These are phyloP conservation scores for Palythoa grandis DNA, from an alignment of 92 coral and sea anemone genomes.

Conservation along the genomic window DNA sequence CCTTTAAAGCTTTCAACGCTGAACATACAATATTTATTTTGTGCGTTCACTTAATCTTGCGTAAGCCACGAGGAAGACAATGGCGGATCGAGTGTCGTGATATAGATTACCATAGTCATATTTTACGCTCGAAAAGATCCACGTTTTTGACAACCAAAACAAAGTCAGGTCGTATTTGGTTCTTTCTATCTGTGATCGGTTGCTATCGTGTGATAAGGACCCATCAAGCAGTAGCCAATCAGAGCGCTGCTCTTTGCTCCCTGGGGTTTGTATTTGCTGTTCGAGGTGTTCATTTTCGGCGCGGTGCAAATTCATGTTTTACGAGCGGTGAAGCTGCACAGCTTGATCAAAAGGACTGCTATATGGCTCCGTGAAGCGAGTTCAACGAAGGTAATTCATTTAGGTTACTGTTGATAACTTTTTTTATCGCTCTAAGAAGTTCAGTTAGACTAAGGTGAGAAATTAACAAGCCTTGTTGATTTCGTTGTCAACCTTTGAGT, in stretches of 20 bases:
- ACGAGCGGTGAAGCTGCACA: slow-evolving; percentile 52
- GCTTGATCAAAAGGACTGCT: slow-evolving; percentile 37
- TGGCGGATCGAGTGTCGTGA: slow-evolving; percentile 33
- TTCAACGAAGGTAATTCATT: slow-evolving; percentile 44
- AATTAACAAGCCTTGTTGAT: background rate
- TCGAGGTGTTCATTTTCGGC: slow-evolving; percentile 87
- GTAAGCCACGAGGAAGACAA: slow-evolving; percentile 48
- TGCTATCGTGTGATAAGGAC: slow-evolving; percentile 58
- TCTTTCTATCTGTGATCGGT: slow-evolving; percentile 38
- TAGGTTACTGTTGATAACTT: background rate
- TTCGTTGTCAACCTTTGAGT: slow-evolving; percentile 28
- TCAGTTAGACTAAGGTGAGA: background rate
- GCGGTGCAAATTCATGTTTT: slow-evolving; percentile 75
- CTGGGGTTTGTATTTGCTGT: slow-evolving; percentile 69
- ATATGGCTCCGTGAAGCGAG: slow-evolving; percentile 21
- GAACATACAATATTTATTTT: background rate
- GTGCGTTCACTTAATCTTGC: slow-evolving; percentile 15
- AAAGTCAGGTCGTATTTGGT: slow-evolving; percentile 34
- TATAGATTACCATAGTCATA: slow-evolving; percentile 18
- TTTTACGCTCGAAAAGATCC: slow-evolving; percentile 43
- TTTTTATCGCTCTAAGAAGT: background rate
- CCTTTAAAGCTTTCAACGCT: background rate
- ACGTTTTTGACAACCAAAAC: slow-evolving; percentile 49
- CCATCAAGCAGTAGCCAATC: slow-evolving; percentile 70
- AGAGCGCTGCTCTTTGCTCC: slow-evolving; percentile 64